Base-by-base conservation (phyloP, 92 coral and sea anemone genomes). In the Montipora capitata region DNA sequence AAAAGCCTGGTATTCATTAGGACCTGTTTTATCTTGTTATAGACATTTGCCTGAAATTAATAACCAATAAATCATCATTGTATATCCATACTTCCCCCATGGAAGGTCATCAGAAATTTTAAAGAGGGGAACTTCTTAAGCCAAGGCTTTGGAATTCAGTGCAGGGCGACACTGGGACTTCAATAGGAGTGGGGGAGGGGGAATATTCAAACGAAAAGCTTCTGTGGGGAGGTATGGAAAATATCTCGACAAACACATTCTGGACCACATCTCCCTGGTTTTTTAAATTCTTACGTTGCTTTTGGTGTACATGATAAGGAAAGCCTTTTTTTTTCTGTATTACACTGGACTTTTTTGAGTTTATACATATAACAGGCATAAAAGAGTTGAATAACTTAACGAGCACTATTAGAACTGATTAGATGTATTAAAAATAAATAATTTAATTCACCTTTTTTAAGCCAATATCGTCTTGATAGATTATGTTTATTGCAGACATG, bases 21-120 rank as follows among this genome's bases (percentile, higher is more conserved):
- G 61, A 87, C 52, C 40, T 75, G 78, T 51, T 72, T 70, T 80
- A 87, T 87, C 77, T 87, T 87, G 17, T 69, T 69, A 10, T 69
- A 77, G 64, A 41, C 70, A 5, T 59, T 77, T 35, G 52, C 82
- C 82, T 61, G 64, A 40, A 40, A 41, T 69, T 13, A 40, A 69
- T 45, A 45, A 45, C 51, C 51, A 45, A 45, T 45, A 45, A 45
- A 45, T 45, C 51, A 45, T 45, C 51, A 45, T 8, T 45, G 51
- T 45, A 63, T 15, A 63, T 63, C 1, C 20, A 63, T 63, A 63
- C 7, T 63, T 16, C 68, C 35, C 68, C 68, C 15, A n/a, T 12
- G 17, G 68, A 63, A 63, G 68, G 68, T 14, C 20, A 16, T 0
- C 35, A 14, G 68, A 63, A 63, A 63, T 63, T 63, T 63, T 63